Evolutionary conservation across 2,113 vertebrate species (phyloP).

Genomic region (Oncorhynchus mykiss): DNA sequence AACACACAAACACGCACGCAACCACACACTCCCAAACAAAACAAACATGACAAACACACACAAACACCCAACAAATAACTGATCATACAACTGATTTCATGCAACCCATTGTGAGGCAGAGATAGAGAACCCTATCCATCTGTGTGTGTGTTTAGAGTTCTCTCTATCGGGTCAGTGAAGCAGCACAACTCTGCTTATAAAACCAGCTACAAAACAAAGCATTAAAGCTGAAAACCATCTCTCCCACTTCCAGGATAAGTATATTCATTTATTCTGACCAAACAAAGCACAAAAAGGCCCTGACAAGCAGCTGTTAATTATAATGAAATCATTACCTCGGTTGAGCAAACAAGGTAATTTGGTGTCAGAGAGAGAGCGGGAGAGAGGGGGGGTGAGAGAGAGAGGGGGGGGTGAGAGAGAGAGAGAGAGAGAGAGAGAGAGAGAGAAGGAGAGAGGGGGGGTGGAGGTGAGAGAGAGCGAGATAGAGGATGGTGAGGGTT

Average conservation of each 20-base stretch:
- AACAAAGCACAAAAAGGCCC: constrained; percentile 22
- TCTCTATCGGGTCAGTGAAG: constrained; percentile 38
- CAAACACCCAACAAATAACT: constrained; percentile 3
- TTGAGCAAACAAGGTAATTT: background rate
- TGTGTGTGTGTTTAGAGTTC: constrained; percentile 33
- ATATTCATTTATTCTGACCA: background rate
- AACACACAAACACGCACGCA: no score
- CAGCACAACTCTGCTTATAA: constrained; percentile 34
- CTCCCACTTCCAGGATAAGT: background rate
- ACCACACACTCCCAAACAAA: background rate
- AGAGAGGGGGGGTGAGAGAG: background rate
- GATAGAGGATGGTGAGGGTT: background rate
- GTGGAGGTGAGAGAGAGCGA: background rate
- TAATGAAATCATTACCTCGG: constrained; percentile 9
- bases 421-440: background rate
- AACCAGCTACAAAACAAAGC: constrained; percentile 43
- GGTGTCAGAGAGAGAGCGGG: background rate
- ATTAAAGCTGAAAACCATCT: background rate
- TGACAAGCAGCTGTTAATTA: background rate
- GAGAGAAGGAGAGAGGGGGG: background rate
- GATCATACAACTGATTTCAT: constrained; percentile 5
- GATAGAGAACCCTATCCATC: background rate
- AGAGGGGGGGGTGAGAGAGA: background rate
- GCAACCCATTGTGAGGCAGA: background rate
- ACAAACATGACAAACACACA: background rate